Percentiles rank a stretch among this genome's conserved stretches.
Conservation (phyloP, 2,797 vertebrate genomes). For the Sorex maritimensis region DNA sequence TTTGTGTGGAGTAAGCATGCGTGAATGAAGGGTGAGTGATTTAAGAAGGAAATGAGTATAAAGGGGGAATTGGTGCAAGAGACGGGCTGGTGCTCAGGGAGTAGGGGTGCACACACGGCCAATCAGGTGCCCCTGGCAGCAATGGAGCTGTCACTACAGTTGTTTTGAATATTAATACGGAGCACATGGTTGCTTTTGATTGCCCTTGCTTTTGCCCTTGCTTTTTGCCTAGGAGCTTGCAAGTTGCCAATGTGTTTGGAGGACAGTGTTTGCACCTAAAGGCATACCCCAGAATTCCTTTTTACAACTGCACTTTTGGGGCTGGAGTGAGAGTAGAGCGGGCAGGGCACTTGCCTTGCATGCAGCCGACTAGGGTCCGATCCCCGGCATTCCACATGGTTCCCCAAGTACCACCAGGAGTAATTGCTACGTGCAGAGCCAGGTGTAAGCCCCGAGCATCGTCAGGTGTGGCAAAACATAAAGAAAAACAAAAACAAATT, state of each 20-base stretch:
- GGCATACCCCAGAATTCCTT: slow-evolving; percentile 19
- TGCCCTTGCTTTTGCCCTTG: slow-evolving; percentile 72
- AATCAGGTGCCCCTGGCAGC: background rate
- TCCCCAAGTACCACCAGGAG: too few species aligned
- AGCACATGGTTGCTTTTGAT: slow-evolving; percentile 73
- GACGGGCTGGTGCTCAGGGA: background rate
- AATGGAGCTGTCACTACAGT: background rate
- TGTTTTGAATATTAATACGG: slow-evolving; percentile 72
- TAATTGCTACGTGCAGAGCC: too few species aligned
- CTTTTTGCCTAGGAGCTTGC: slow-evolving; percentile 66
- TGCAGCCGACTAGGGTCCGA: too few species aligned
- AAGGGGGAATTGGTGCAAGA: background rate
- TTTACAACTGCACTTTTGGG: too few species aligned
- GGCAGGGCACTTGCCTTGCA: too few species aligned
- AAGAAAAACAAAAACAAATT: too few species aligned
- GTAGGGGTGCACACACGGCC: background rate
- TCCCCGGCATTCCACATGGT: too few species aligned
- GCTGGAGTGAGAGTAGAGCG: too few species aligned
- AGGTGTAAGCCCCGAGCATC: too few species aligned
- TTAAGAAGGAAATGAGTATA: slow-evolving; percentile 8
- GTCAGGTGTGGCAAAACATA: too few species aligned
- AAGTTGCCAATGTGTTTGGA: slow-evolving; percentile 64
- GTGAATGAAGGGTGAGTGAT: slow-evolving; percentile 4
- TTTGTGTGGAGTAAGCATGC: background rate
- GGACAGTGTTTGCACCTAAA: slow-evolving; percentile 27